These are phyloP conservation scores for Bombus terrestris DNA, from an alignment of 1,140 invertebrate species.

Conservation along the genomic window DNA sequence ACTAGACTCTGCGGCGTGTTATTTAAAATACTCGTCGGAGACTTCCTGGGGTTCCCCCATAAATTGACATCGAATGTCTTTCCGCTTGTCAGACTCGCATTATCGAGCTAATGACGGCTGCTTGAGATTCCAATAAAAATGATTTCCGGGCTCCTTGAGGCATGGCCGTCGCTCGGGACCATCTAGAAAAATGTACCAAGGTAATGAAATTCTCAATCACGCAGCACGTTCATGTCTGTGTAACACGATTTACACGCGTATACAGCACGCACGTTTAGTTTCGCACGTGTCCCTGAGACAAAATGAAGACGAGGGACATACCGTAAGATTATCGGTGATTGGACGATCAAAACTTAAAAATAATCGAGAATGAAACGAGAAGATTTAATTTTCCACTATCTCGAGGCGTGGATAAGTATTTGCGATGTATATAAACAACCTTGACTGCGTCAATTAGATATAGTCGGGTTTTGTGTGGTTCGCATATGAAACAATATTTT, in stretches of 20 bases:
- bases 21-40: not conserved
- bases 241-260: conserved; percentile 13
- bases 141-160: conserved; percentile 73
- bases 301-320: conserved; percentile 18
- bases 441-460: not conserved
- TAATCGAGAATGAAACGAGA: not conserved
- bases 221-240: not conserved
- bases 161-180: conserved; percentile 64
- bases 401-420: no score
- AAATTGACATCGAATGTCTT: conserved; percentile 12
- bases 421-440: not conserved
- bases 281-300: conserved; percentile 29
- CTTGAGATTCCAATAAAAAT: conserved; percentile 61
- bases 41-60: not conserved
- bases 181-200: conserved; percentile 78
- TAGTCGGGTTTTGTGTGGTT: not conserved
- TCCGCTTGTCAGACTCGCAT: not conserved
- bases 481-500: not conserved
- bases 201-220: conserved; percentile 65
- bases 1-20: not conserved
- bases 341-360: not conserved
- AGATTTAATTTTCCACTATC: not conserved
- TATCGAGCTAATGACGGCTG: conserved; percentile 20
- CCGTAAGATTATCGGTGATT: not conserved
- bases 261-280: not conserved